Base-by-base conservation (phyloP, 2,113 vertebrate species). In the Pygoscelis adeliae region DNA sequence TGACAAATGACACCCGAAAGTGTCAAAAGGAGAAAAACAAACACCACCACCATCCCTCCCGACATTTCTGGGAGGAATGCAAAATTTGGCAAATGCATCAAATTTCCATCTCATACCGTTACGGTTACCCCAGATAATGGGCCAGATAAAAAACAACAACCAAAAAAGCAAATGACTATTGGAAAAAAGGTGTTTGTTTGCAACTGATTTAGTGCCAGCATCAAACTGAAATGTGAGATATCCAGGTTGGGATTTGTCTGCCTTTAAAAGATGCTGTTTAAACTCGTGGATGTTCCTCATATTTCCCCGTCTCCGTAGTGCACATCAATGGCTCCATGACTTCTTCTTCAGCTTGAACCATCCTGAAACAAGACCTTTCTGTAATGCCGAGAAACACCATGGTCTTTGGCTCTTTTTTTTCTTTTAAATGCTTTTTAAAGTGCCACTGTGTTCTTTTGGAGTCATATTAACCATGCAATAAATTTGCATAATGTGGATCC, bases 381-480 rank as follows among this genome's bases (percentile, higher is more conserved):
- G n/a, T 52, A 25, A 44, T 3, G 0, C 30, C 1, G 30, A 94
- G 49, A 50, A 95, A 82, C 55, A 82, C 15, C 2, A 7, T 36
- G 58, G 34, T 83, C 83, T 95, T 58, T 19, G 52, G 50, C 36
- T 81, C 40, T 67, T 42, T 52, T 59, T n/a, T 10, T 32, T 9
- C 30, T 86, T 96, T 93, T 76, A 95, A 96, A 79, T 94, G 97
- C n/a, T 83, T 97, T 97, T 97, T 92, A 61, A 97, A 98, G 87
- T 73, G 55, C 70, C 77, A 87, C 59, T 53, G 88, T 97, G 65
- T 96, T 97, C 94, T 81, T 88, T 94, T 38, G 52, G 84, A 96
- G 93, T 97, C 81, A 73, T 93, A 97, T 96, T 97, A 96, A 93
- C 87, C 94, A 66, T 4, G 66, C 87, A 92, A 93, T 96, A 83